Percentiles rank a stretch among this genome's conserved stretches.
phyloP scores from a whole-genome alignment of 2,888 invertebrate species.

The Eupithecia insigniata region DNA sequence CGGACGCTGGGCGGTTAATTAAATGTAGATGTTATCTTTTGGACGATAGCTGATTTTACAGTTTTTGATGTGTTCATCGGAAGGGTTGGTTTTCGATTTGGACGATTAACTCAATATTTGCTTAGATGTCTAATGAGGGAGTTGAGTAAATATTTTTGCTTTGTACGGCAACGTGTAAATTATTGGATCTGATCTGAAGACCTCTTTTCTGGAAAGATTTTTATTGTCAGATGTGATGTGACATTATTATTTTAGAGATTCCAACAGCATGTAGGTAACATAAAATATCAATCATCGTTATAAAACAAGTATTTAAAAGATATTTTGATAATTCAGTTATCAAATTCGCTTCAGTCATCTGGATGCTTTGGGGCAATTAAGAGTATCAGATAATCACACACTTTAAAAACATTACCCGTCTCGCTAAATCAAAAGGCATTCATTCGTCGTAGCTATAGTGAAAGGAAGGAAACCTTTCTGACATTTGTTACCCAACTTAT shows the following conservation, averaged over 20 bases:
- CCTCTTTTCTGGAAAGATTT: no score
- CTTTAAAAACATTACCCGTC: not conserved
- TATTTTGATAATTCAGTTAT: not conserved
- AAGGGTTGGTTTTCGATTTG: slow-evolving; percentile 31
- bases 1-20: slow-evolving; percentile 63
- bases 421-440: not conserved
- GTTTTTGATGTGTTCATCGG: slow-evolving; percentile 53
- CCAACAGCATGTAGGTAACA: not conserved
- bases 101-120: slow-evolving; percentile 22
- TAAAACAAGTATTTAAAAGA: no score
- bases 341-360: not conserved
- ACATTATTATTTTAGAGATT: not conserved
- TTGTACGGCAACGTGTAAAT: not conserved
- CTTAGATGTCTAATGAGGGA: slow-evolving; percentile 9
- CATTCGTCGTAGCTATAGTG: not conserved
- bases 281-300: no score
- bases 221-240: no score
- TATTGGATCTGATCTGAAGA: not conserved
- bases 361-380: not conserved
- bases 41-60: slow-evolving; percentile 57
- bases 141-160: not conserved
- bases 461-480: no score
- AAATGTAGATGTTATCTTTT: slow-evolving; percentile 65
- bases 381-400: not conserved
- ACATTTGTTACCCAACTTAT: no score